A percentile compares a stretch with the other conserved stretches of the same genome.
Evolutionary conservation across 1,140 invertebrate species (phyloP).

Genomic region (Platorchestia sp.): DNA sequence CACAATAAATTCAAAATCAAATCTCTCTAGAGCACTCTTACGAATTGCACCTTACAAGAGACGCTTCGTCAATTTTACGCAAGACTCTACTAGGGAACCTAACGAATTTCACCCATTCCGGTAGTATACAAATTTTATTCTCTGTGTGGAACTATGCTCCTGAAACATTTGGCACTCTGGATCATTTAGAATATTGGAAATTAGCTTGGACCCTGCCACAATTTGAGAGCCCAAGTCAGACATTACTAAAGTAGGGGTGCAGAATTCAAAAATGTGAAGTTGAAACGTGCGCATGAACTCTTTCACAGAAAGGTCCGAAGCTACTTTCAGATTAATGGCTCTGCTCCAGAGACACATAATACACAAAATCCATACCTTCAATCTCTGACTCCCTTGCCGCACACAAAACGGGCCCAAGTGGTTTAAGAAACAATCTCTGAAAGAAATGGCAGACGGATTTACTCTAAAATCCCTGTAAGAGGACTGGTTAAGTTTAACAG

Average conservation of each 20-base stretch:
- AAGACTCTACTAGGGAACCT: not conserved
- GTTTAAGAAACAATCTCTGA: not conserved
- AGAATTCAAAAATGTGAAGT: not conserved
- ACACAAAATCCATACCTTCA: not conserved
- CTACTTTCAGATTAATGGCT: conserved; percentile 36
- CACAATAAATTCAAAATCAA: conserved; percentile 12
- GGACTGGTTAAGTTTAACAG: not conserved
- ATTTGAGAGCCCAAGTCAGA: conserved; percentile 32
- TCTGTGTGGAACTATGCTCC: not conserved
- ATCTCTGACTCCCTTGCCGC: not conserved
- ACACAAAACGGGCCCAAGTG: not conserved
- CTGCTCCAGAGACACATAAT: not conserved
- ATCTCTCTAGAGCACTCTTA: not conserved
- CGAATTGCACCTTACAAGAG: not conserved
- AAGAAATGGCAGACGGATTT: not conserved
- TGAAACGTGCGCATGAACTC: not conserved
- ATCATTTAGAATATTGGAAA: not conserved
- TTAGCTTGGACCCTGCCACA: not conserved
- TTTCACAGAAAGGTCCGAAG: conserved; percentile 14
- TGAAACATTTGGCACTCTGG: not conserved
- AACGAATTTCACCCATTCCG: not conserved
- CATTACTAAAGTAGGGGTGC: not conserved
- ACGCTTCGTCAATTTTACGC: conserved; percentile 41
- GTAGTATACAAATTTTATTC: not conserved
- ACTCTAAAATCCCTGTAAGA: conserved; percentile 4